These are phyloP conservation scores for Mactra quadrangularis DNA, from an alignment of 1,140 invertebrate genomes.

Conservation along the genomic window DNA sequence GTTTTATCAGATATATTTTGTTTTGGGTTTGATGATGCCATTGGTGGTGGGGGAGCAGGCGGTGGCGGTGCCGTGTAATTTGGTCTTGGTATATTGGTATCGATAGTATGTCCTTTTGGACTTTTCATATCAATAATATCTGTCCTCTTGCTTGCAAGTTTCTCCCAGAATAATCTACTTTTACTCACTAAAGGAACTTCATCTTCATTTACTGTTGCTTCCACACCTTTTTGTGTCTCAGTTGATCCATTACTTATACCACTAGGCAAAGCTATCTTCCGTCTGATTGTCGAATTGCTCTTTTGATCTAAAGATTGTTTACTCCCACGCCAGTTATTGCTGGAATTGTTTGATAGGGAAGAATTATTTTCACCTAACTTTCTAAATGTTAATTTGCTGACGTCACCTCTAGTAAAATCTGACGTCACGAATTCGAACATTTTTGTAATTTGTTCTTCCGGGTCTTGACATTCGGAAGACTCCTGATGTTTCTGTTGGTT, in stretches of 20 bases:
- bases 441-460: conserved; percentile 11
- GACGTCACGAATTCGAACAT: conserved; percentile 31
- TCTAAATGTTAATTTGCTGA: neutral
- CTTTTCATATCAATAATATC: conserved; percentile 31
- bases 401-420: conserved; percentile 1
- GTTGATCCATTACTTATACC: neutral
- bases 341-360: neutral
- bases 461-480: neutral
- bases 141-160: conserved; percentile 22
- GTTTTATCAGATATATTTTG: too few species aligned
- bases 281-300: neutral
- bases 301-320: neutral
- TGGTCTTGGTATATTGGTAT: too few species aligned
- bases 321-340: too few species aligned
- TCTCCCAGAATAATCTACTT: conserved; percentile 46
- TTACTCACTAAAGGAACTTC: conserved; percentile 23
- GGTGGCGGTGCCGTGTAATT: too few species aligned
- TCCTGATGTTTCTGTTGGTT: neutral
- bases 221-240: neutral
- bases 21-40: too few species aligned
- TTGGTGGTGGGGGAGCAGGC: too few species aligned
- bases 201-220: neutral
- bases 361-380: neutral
- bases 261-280: neutral
- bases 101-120: neutral